A percentile compares a stretch with the other conserved stretches of the same genome.
phyloP scores from a whole-genome alignment of 2,113 vertebrate genomes.

The Glaucidium brasilianum region DNA sequence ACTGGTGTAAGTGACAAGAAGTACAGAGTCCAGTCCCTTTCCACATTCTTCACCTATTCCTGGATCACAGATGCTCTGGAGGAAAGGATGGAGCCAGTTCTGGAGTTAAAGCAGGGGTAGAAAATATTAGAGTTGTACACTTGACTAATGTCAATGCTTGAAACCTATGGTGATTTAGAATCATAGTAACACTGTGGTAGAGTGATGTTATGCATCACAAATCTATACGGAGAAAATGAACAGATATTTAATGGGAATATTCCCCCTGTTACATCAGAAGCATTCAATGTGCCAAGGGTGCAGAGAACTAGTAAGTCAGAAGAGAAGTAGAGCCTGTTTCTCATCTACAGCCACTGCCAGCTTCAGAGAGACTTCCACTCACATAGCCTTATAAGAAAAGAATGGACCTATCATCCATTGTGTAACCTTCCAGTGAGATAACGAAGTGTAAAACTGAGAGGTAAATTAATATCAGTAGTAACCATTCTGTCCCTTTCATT shows the following conservation, averaged over 20 bases:
- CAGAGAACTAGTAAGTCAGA: not conserved
- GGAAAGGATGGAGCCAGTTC: not conserved
- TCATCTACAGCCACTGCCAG: not conserved
- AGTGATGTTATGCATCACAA: not conserved
- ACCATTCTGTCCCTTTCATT: not conserved
- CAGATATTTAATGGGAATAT: not conserved
- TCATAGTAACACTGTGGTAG: not conserved
- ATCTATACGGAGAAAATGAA: not conserved
- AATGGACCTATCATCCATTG: not conserved
- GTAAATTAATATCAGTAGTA: not conserved
- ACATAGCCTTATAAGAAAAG: not conserved
- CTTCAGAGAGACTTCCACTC: not conserved
- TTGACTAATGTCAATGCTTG: not conserved
- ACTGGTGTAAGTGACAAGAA: not conserved
- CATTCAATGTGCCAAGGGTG: not conserved
- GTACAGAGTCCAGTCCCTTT: not conserved
- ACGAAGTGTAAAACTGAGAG: not conserved
- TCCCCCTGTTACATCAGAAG: not conserved
- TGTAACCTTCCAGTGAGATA: not conserved
- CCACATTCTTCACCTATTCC: not conserved
- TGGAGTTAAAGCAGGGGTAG: not conserved
- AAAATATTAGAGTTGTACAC: not conserved
- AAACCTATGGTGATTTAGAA: not conserved
- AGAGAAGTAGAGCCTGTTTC: not conserved
- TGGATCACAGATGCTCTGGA: not conserved